Evolutionary conservation across 2,113 vertebrate genomes (phyloP), one percentile per base, ranked within the genome.

Genomic region (Rhinoptilus africanus): DNA sequence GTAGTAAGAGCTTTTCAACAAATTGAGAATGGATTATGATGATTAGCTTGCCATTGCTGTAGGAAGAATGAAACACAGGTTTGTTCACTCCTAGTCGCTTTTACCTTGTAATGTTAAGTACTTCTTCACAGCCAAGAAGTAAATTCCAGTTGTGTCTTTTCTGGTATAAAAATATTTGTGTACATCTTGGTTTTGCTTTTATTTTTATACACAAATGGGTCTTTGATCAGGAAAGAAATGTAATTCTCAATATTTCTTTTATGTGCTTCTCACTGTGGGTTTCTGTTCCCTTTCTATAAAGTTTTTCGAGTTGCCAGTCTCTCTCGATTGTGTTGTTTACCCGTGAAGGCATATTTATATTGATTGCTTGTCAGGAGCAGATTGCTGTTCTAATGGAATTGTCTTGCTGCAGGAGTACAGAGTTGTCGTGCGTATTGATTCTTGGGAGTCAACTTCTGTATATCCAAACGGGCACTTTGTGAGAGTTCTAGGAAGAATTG

Each of bases 381-480:
- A 27, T 54, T 68, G 69, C 41, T 74, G 19, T 56, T 94, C 23
- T 95, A 34, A 97, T 60, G 18, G 37, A 43, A 50, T 30, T 85
- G n/a, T 62, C n/a, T 74, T 21, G 21, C 17, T 85, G 23, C 92
- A 99, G 99, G 99, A 99, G 37, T 98, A 98, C 62, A 98, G 99
- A n/a, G 98, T 99, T 22, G 97, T 99, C 3, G 99, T 99, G 73
- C 98, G 99, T 47, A 98, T 99, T 4, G 99, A 99, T 88, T 99
- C 98, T 12, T 99, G 99, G 99, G 99, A 99, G 39, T 98, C 98
- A 10, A 98, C 98, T 0, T 99, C 99, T 1, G 84, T 99, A 8
- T 99, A 99, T 78, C 99, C 99, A 5, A 99, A 99, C 21, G 99
- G 99, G 9, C 99, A 99, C 96, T 99, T 98, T 0, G 99, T 99